phyloP scores from a whole-genome alignment of 1,140 invertebrate genomes.

The Diachasmimorpha longicaudata region DNA sequence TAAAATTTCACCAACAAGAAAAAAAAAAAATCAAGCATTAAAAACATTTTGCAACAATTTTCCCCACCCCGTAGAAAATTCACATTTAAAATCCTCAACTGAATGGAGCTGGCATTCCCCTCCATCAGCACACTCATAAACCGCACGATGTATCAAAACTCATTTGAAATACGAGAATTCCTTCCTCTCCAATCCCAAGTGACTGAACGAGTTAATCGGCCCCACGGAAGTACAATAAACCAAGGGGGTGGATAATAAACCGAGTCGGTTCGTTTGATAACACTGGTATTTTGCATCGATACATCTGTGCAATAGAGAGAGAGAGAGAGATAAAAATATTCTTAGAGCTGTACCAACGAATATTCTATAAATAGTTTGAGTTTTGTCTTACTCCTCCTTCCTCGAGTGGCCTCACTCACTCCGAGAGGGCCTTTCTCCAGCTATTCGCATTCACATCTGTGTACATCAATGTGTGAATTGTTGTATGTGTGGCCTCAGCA shows the following conservation, averaged over 20 bases:
- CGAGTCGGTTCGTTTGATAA: conserved; percentile 52
- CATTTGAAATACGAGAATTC: not conserved
- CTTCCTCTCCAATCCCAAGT: not conserved
- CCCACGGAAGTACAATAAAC: conserved; percentile 54
- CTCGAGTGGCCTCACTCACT: not conserved
- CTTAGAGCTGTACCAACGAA: conserved; percentile 23
- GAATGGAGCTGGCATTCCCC: not conserved
- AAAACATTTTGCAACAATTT: not conserved
- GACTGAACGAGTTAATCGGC: conserved; percentile 55
- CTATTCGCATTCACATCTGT: not conserved
- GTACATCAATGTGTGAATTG: too few relatives aligned
- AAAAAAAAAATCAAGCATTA: not conserved
- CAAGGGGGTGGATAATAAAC: conserved; percentile 49
- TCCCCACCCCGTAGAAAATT: not conserved
- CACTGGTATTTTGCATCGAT: conserved; percentile 49
- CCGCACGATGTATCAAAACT: not conserved
- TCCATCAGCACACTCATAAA: not conserved
- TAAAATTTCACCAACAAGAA: not conserved
- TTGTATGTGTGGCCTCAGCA: not conserved
- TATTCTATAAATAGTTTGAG: conserved; percentile 46
- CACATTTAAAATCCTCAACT: not conserved
- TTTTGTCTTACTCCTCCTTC: not conserved
- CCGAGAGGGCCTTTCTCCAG: not conserved
- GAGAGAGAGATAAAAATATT: not conserved
- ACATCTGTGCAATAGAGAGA: conserved; percentile 18